phyloP scores from a whole-genome alignment of 2,113 vertebrate species.

The Microcebus jonahi region DNA sequence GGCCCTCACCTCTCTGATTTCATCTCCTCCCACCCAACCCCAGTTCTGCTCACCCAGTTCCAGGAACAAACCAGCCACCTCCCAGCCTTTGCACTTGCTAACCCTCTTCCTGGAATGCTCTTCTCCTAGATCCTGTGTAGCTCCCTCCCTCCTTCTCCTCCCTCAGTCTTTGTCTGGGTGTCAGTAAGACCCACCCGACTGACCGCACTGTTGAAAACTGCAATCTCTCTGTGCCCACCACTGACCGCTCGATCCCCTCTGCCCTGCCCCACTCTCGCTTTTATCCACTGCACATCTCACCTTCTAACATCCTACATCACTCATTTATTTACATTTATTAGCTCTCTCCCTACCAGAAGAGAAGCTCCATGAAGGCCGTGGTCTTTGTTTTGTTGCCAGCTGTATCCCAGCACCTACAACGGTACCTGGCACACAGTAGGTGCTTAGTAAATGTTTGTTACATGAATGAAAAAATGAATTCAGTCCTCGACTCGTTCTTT shows the following conservation, averaged over 20 bases:
- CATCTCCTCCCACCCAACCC: not conserved
- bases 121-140: not conserved
- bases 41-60: not conserved
- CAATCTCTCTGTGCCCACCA: rapidly evolving
- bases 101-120: no score
- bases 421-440: not conserved
- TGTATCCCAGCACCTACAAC: not conserved
- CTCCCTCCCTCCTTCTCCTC: not conserved
- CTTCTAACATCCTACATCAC: rapidly evolving
- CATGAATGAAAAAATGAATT: not conserved
- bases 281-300: rapidly evolving
- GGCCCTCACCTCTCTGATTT: not conserved
- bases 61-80: not conserved
- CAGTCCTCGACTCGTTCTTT: not conserved
- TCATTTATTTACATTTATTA: rapidly evolving
- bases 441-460: not conserved
- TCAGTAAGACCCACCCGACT: not conserved
- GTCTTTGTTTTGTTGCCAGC: no score
- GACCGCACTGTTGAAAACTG: no score
- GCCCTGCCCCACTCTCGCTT: not conserved
- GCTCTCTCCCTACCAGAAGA: not conserved
- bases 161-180: not conserved
- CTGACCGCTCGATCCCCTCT: rapidly evolving
- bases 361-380: no score
- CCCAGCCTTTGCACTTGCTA: not conserved